Base-by-base conservation (phyloP, 2,888 invertebrate genomes). In the Metopia argyrocephala region DNA sequence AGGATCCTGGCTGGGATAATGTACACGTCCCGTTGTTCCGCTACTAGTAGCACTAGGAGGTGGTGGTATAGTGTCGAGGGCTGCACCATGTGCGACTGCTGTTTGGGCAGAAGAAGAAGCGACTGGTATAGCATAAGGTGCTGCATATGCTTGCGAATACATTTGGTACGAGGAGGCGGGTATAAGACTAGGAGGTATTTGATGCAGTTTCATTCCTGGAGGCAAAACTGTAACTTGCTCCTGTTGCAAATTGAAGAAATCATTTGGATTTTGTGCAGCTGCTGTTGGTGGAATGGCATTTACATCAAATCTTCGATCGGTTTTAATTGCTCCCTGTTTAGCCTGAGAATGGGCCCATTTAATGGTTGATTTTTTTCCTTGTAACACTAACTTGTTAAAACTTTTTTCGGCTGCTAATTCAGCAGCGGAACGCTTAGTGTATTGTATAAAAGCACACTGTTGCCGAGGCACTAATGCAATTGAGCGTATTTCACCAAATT, bases 341-440 rank as follows among this genome's bases (percentile, higher is more conserved):
- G 95, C 98, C 91, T 98, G 98, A 0, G 98, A 97, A 86, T 97
- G 94, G 0, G 99, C 99, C 99, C 99, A 99, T 88, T 99, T 98
- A 83, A 99, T 98, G n/a, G 97, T 97, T 2, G 99, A 92, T 61
- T 98, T 93, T 83, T 97, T 93, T 0, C 97, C 97, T 45, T 96
- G 95, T 21, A 93, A 91, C 2, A 93, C 92, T 31, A 99, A 91
- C 87, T 98, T 97, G 89, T 99, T 98, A 89, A 99, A 99, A 0
- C 98, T 97, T 87, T 96, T 95, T 85, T 98, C 98, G 0, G 98
- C 97, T 0, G 99, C 99, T 83, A 95, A 92, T 90, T 99, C 99
- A 0, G 99, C 97, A 0, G 98, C 95, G 62, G 93, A 92, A 73
- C 99, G 92, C 5, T 95, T 95, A 0, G 98, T 98, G 90, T 97